These are phyloP conservation scores for Metacarcinus magister DNA, from an alignment of 2,888 invertebrate genomes.

Conservation along the genomic window DNA sequence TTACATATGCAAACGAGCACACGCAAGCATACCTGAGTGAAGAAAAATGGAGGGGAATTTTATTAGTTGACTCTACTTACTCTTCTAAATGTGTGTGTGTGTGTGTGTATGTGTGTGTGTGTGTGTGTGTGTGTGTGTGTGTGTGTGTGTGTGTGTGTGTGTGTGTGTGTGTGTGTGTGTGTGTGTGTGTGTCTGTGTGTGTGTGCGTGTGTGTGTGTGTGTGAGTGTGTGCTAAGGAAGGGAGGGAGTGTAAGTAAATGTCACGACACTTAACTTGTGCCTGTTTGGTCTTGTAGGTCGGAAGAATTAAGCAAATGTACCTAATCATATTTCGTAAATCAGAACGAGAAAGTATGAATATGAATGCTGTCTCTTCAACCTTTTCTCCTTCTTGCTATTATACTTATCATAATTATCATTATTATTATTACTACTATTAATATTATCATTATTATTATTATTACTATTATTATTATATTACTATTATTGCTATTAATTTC, in stretches of 20 bases:
- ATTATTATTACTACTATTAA: not conserved
- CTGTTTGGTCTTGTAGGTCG: not conserved
- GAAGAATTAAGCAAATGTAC: not conserved
- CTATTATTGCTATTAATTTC: not conserved
- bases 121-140: too few relatives aligned
- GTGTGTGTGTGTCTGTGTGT: too few relatives aligned
- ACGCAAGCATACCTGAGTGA: not conserved
- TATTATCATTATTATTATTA: not conserved
- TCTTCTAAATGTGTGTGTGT: not conserved
- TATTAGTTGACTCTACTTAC: not conserved
- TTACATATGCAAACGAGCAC: conserved; percentile 6
- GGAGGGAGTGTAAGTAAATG: not conserved
- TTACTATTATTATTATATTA: not conserved
- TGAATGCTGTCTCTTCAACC: not conserved
- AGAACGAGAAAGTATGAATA: not conserved
- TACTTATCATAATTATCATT: not conserved
- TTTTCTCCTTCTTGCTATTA: not conserved
- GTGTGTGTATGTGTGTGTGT: not conserved
- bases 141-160: too few relatives aligned
- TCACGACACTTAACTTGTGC: not conserved
- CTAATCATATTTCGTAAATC: not conserved
- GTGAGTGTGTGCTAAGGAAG: not conserved
- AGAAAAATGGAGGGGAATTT: not conserved
- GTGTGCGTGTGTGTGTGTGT: too few relatives aligned
- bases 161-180: too few relatives aligned